A percentile compares a stretch with the other conserved stretches of the same genome.
phyloP scores from a whole-genome alignment of 2,113 vertebrate genomes.

The Piprites chloris region DNA sequence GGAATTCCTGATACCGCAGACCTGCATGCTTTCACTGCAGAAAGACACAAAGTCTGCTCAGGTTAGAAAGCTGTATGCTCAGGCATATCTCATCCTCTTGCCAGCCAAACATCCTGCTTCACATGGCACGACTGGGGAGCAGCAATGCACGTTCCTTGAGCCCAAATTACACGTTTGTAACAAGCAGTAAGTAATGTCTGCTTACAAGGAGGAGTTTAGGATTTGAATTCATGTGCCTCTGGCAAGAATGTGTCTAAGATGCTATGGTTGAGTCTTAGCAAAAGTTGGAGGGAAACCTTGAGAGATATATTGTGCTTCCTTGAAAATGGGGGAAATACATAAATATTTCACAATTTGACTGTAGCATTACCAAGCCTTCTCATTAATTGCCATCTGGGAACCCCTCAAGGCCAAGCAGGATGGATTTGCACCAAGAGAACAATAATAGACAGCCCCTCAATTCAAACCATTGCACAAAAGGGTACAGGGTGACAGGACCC shows the following conservation, averaged over 20 bases:
- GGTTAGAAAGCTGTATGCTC: not conserved
- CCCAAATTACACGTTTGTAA: not conserved
- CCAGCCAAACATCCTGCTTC: not conserved
- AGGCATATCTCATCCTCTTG: not conserved
- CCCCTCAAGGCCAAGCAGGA: not conserved
- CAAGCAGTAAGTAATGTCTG: not conserved
- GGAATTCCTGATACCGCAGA: not conserved
- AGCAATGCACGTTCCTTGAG: not conserved
- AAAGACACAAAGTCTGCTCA: not conserved
- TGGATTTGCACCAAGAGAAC: not conserved
- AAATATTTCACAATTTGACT: not conserved
- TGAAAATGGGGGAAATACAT: not conserved
- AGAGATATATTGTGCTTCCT: not conserved
- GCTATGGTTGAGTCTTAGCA: not conserved
- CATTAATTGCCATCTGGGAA: not conserved
- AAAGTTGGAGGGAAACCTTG: not conserved
- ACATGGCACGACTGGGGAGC: not conserved
- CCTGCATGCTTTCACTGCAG: not conserved
- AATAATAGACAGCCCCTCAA: not conserved
- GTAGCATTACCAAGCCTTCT: not conserved
- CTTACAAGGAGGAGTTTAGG: not conserved
- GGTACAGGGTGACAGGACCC: accelerated
- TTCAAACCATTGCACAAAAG: not conserved
- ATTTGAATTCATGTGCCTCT: not conserved
- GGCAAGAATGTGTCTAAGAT: not conserved